Percentiles rank a stretch among this genome's conserved stretches.
Evolutionary conservation across 2,113 vertebrate genomes (phyloP).

Genomic region (Actinemys pallida): DNA sequence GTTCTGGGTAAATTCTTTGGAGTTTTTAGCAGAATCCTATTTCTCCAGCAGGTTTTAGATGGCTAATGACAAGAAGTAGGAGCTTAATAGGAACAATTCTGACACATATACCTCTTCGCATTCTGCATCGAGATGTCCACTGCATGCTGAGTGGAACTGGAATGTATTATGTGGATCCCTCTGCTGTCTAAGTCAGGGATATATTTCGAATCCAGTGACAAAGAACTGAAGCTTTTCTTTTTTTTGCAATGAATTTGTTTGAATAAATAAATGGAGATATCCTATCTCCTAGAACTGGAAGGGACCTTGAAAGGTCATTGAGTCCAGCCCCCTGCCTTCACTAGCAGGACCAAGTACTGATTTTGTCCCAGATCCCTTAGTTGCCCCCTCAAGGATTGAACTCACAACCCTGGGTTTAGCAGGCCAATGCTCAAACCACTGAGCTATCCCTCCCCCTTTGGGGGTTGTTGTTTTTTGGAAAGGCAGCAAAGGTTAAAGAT

Average conservation of each 20-base stretch:
- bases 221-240: not conserved
- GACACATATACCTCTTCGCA: not conserved
- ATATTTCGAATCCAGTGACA: not conserved
- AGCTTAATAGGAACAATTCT: no score
- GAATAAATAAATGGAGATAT: no score
- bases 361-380: no score
- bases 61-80: not conserved
- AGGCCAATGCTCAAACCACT: no score
- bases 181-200: not conserved
- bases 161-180: not conserved
- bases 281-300: no score
- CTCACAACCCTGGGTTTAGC: no score
- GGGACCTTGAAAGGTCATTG: no score
- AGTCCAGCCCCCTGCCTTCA: no score
- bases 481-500: not conserved
- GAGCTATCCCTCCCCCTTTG: no score
- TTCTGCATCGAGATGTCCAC: not conserved
- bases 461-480: not conserved
- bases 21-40: not conserved
- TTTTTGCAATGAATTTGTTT: not conserved
- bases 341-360: no score
- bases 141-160: not conserved
- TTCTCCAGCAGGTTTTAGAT: not conserved
- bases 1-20: not conserved
- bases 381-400: no score